These are phyloP conservation scores for Drosophila ochracea DNA, from an alignment of 2,888 invertebrate species.

Conservation along the genomic window DNA sequence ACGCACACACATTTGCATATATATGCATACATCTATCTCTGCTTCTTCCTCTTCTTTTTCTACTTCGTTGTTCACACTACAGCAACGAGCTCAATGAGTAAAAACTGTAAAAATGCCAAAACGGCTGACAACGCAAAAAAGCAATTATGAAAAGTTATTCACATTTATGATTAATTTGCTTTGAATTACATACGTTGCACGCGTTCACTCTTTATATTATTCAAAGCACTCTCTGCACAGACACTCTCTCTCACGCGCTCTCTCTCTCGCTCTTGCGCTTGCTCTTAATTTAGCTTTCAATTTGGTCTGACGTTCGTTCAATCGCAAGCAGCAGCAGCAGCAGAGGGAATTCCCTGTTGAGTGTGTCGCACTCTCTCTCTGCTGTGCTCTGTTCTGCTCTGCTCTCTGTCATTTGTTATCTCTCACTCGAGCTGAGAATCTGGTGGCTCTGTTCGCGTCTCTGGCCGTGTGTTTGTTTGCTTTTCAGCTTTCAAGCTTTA, in stretches of 20 bases:
- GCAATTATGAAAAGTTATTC: slow-evolving; percentile 73
- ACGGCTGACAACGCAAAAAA: slow-evolving; percentile 66
- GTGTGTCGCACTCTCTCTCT: slow-evolving; percentile 14
- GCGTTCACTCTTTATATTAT: slow-evolving; percentile 12
- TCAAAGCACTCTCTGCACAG: background rate
- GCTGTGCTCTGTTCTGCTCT: background rate
- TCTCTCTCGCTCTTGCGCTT: slow-evolving; percentile 4
- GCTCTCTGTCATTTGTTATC: slow-evolving; percentile 26
- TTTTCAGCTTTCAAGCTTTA: slow-evolving; percentile 53
- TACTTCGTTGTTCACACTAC: slow-evolving; percentile 9
- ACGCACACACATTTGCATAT: background rate
- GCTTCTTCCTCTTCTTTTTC: too few species aligned
- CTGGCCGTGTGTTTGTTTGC: slow-evolving; percentile 43
- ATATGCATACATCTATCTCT: background rate
- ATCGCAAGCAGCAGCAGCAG: slow-evolving; percentile 31
- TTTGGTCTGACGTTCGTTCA: slow-evolving; percentile 42
- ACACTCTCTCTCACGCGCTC: slow-evolving; percentile 2
- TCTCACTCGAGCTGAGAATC: slow-evolving; percentile 41
- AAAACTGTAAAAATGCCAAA: slow-evolving; percentile 32
- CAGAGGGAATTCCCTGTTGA: slow-evolving; percentile 79
- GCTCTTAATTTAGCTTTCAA: slow-evolving; percentile 63
- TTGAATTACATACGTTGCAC: slow-evolving; percentile 56
- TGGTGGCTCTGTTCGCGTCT: slow-evolving; percentile 20
- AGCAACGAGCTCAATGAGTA: slow-evolving; percentile 13
- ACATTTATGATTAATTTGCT: slow-evolving; percentile 77